Evolutionary conservation across 2,888 invertebrate genomes (phyloP).

Genomic region (Mythimna vitellina): DNA sequence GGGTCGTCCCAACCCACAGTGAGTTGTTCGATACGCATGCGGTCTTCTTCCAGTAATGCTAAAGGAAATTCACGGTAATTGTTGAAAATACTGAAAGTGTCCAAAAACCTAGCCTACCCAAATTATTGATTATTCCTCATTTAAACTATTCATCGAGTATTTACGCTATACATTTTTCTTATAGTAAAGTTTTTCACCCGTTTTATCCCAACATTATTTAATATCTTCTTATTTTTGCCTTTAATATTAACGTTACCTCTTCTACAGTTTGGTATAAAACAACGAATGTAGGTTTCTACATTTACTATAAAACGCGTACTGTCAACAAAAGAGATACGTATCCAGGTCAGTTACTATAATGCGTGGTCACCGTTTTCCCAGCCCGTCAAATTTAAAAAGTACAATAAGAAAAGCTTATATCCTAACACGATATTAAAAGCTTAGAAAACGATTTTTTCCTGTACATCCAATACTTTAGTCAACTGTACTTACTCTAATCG

Average conservation of each 20-base stretch:
- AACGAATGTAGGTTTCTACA: background rate
- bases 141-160: too few relatives aligned
- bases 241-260: too few relatives aligned
- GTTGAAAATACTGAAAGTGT: conserved; percentile 15
- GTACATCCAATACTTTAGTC: too few relatives aligned
- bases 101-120: background rate
- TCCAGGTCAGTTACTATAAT: background rate
- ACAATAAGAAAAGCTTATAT: too few relatives aligned
- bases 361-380: too few relatives aligned
- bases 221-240: background rate
- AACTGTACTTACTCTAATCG: too few relatives aligned
- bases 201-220: background rate
- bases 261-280: too few relatives aligned
- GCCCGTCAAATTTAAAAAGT: too few relatives aligned
- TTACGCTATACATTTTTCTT: background rate
- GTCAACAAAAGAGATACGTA: background rate
- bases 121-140: too few relatives aligned
- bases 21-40: conserved; percentile 93
- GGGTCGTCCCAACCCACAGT: conserved; percentile 94
- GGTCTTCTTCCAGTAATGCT: conserved; percentile 93
- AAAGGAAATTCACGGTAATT: background rate
- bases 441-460: too few relatives aligned
- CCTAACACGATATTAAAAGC: too few relatives aligned
- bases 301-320: background rate
- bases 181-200: background rate